phyloP scores from a whole-genome alignment of 2,113 vertebrate species.

The Apus apus region DNA sequence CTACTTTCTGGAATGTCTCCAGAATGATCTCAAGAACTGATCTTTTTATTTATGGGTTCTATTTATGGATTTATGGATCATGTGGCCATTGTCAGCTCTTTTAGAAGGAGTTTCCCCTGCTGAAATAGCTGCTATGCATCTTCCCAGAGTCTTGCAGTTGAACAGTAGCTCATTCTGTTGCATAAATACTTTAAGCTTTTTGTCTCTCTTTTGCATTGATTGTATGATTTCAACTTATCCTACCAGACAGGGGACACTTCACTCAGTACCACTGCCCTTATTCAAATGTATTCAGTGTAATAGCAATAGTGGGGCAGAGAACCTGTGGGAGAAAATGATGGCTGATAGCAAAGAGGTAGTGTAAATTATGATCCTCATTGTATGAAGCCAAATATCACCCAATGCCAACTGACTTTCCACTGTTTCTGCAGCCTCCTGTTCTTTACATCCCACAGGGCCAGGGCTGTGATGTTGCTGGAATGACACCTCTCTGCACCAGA shows the following conservation, averaged over 20 bases:
- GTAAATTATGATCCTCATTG: background rate
- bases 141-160: background rate
- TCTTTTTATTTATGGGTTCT: background rate
- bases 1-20: background rate
- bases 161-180: background rate
- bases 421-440: background rate
- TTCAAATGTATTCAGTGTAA: accelerated
- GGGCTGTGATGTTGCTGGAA: background rate
- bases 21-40: background rate
- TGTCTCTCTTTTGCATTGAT: background rate
- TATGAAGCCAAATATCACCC: background rate
- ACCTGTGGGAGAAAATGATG: background rate
- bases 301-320: background rate
- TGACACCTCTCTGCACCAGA: background rate
- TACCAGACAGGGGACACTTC: background rate
- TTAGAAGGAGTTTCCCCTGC: background rate
- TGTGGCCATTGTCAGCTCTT: background rate
- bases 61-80: background rate
- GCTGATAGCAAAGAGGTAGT: background rate
- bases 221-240: background rate
- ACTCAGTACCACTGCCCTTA: background rate
- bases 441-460: accelerated
- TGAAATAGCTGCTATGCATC: background rate
- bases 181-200: background rate
- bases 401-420: background rate